Evolutionary conservation across 1,140 invertebrate species (phyloP).

Genomic region (Nasonia longicornis): DNA sequence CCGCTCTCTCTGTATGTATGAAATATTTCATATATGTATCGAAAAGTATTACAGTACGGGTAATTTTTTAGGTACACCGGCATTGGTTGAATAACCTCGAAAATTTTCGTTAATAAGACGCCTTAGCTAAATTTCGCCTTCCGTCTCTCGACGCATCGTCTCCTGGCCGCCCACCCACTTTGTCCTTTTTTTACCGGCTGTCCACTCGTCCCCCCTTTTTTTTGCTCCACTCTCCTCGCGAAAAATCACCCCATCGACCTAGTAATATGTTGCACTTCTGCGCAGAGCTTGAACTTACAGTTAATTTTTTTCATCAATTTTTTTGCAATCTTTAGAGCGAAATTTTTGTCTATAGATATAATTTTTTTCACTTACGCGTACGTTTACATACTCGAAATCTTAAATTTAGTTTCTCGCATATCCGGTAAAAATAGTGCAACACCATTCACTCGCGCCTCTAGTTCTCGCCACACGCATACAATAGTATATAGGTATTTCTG

Average conservation of each 20-base stretch:
- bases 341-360: conserved; percentile 42
- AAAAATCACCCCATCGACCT: conserved; percentile 24
- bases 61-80: conserved; percentile 41
- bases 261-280: conserved; percentile 33
- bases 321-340: conserved; percentile 37
- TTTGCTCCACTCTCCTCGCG: not conserved
- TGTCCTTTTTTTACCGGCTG: not conserved
- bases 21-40: conserved; percentile 30
- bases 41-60: conserved; percentile 35
- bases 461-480: conserved; percentile 32
- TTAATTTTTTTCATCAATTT: conserved; percentile 40
- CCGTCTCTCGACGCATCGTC: not conserved
- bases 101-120: conserved; percentile 32
- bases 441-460: conserved; percentile 32
- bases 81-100: conserved; percentile 12
- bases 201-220: not conserved
- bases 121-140: conserved; percentile 8
- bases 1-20: conserved; percentile 9
- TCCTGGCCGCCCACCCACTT: not conserved
- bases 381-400: conserved; percentile 37
- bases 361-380: conserved; percentile 44
- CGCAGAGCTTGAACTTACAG: conserved; percentile 40
- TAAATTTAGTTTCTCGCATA: conserved; percentile 40
- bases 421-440: conserved; percentile 44
- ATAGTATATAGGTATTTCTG: conserved; percentile 15